These are phyloP conservation scores for Dexiosoma caninum DNA, from an alignment of 2,888 invertebrate genomes.

Conservation along the genomic window DNA sequence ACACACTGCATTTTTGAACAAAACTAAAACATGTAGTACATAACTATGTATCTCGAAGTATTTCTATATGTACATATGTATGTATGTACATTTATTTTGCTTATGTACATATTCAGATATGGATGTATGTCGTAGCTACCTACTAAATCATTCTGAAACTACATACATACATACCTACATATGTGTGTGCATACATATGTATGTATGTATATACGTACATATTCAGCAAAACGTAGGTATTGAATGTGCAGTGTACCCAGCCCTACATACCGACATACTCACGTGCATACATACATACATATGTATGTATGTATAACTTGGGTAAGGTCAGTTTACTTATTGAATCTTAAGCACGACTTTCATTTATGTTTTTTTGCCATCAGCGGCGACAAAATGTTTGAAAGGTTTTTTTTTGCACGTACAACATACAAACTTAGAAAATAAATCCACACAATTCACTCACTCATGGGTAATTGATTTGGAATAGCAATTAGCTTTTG, in stretches of 20 bases:
- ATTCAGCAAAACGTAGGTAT: not conserved
- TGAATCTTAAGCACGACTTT: constrained; percentile 12
- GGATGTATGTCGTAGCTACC: not conserved
- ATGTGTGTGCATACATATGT: not conserved
- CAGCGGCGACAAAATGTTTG: not conserved
- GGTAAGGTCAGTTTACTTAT: constrained; percentile 38
- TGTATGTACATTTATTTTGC: not conserved
- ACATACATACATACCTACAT: not conserved
- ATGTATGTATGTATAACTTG: constrained; percentile 8
- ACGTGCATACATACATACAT: not conserved
- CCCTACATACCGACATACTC: not conserved
- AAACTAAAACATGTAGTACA: too few species aligned
- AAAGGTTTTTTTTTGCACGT: constrained; percentile 14
- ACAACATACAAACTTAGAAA: not conserved
- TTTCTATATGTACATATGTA: not conserved
- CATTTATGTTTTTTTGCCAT: not conserved
- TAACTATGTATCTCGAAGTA: too few species aligned
- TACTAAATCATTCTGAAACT: not conserved
- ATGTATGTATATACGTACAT: not conserved
- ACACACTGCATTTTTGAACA: too few species aligned
- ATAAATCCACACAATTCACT: not conserved
- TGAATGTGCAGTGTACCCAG: not conserved
- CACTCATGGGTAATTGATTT: not conserved
- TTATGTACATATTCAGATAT: not conserved
- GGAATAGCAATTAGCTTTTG: constrained; percentile 19